Conservation (phyloP, 2,113 vertebrate species). For the Chloroceryle aenea region DNA sequence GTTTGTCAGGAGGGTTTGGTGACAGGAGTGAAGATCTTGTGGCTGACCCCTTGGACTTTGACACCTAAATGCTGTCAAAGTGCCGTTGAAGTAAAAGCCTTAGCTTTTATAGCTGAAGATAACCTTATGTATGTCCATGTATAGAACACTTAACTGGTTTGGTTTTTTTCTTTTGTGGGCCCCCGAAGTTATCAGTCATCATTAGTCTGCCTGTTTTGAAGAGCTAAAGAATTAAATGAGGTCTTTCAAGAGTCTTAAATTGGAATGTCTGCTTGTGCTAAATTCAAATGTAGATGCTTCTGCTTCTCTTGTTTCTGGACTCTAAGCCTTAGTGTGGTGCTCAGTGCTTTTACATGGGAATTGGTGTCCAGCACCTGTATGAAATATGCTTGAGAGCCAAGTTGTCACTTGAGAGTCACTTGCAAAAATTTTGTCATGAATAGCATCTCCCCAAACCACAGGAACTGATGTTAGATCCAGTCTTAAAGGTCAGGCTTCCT, state of each 20-base stretch:
- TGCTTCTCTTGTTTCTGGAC: not conserved
- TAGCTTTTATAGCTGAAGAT: not conserved
- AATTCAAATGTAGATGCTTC: not conserved
- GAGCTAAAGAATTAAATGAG: not conserved
- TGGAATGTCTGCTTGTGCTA: not conserved
- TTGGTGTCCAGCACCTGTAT: not conserved
- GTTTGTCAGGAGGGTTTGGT: not conserved
- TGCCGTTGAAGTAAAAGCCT: not conserved
- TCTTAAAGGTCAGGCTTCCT: constrained; percentile 6
- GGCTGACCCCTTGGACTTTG: not conserved
- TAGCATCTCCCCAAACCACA: not conserved
- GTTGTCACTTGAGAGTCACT: not conserved
- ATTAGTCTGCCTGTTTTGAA: not conserved
- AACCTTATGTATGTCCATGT: not conserved
- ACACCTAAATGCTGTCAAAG: not conserved
- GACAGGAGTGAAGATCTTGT: not conserved
- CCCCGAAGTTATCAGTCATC: not conserved
- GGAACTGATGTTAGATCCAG: not conserved
- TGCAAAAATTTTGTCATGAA: not conserved
- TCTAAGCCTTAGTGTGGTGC: not conserved
- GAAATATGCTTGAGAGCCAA: not conserved
- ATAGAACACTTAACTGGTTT: not conserved
- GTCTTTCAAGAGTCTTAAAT: not conserved
- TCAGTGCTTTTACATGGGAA: not conserved
- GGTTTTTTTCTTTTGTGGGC: not conserved